Evolutionary conservation across 1,140 invertebrate genomes (phyloP).

Genomic region (Drosophila oshimai): DNA sequence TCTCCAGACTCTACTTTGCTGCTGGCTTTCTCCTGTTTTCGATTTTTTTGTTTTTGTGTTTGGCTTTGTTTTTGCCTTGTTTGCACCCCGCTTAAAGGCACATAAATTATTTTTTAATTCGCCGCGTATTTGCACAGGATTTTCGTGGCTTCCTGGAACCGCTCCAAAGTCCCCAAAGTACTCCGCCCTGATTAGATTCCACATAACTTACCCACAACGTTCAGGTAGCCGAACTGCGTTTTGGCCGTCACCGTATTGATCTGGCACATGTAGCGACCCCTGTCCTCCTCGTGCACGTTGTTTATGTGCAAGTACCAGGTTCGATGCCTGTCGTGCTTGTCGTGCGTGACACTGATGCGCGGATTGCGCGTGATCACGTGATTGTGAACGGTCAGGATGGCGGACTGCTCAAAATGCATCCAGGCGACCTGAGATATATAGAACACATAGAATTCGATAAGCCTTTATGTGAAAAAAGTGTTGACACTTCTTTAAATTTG

Average conservation of each 20-base stretch:
- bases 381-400: constrained; percentile 95
- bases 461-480: no score
- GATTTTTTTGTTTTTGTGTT: no score
- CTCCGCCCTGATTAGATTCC: constrained; percentile 48
- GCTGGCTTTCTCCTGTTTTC: constrained; percentile 1
- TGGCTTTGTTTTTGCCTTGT: constrained; percentile 12
- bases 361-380: constrained; percentile 96
- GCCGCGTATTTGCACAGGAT: constrained; percentile 62
- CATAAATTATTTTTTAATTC: constrained; percentile 77
- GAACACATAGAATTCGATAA: neutral
- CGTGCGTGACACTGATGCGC: constrained; percentile 94
- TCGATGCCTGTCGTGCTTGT: constrained; percentile 88
- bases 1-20: constrained; percentile 18
- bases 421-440: constrained; percentile 90
- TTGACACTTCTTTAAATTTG: no score
- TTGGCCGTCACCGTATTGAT: constrained; percentile 97
- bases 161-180: neutral
- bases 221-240: constrained; percentile 95
- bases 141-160: constrained; percentile 15
- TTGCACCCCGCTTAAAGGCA: constrained; percentile 56
- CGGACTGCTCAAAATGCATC: constrained; percentile 97
- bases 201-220: constrained; percentile 92
- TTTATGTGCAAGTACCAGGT: constrained; percentile 96
- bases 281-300: constrained; percentile 94
- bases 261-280: constrained; percentile 97